phyloP scores from a whole-genome alignment of 1,140 invertebrate genomes.

The Arctopsyche grandis region DNA sequence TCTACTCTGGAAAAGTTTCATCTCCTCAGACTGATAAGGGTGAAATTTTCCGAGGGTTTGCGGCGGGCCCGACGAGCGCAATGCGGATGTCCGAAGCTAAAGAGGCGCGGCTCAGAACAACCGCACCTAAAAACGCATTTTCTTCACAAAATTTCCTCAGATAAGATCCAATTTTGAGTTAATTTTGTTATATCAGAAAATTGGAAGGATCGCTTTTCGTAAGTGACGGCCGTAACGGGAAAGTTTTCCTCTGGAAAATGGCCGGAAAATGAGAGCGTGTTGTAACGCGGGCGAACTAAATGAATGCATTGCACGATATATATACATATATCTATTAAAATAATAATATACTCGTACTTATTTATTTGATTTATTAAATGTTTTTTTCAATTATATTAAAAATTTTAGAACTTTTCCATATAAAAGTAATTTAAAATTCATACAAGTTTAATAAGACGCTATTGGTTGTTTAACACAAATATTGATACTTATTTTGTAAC shows the following conservation, averaged over 20 bases:
- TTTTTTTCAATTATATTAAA: too few relatives aligned
- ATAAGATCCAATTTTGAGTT: background rate
- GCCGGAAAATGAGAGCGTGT: background rate
- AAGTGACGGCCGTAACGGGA: too few relatives aligned
- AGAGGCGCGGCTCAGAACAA: constrained; percentile 15
- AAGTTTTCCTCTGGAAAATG: background rate
- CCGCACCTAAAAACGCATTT: constrained; percentile 16
- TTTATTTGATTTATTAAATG: too few relatives aligned
- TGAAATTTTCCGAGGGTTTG: background rate
- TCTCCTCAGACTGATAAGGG: background rate
- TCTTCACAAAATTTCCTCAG: background rate
- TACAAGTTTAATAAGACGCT: too few relatives aligned
- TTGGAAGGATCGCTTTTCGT: background rate
- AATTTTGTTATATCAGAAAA: background rate
- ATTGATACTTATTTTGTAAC: too few relatives aligned
- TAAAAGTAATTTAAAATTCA: too few relatives aligned
- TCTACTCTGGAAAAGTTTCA: background rate
- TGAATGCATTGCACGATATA: too few relatives aligned
- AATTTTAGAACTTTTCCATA: too few relatives aligned
- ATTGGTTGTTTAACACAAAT: too few relatives aligned
- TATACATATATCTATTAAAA: too few relatives aligned
- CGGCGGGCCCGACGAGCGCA: constrained; percentile 7
- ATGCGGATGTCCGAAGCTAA: constrained; percentile 25
- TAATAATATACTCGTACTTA: too few relatives aligned
- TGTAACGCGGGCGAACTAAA: too few relatives aligned